These are phyloP conservation scores for Melieria picta DNA, from an alignment of 2,888 invertebrate genomes.

Conservation along the genomic window DNA sequence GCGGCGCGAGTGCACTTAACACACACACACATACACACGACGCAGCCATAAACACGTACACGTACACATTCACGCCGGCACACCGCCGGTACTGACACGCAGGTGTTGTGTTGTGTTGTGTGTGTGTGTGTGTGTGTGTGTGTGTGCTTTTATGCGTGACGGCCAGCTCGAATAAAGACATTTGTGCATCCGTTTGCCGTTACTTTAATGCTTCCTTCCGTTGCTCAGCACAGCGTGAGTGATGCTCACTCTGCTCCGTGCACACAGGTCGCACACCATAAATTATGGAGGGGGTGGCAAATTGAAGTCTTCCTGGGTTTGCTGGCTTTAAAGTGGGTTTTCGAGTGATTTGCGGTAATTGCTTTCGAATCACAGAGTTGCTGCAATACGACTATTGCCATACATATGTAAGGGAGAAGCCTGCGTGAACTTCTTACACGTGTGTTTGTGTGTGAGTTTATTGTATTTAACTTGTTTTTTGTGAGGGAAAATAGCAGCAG, in stretches of 20 bases:
- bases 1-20: no score
- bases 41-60: background rate
- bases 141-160: background rate
- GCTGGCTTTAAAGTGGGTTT: no score
- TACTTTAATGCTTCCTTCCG: slow-evolving; percentile 19
- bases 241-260: background rate
- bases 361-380: no score
- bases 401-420: no score
- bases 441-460: no score
- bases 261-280: background rate
- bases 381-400: no score
- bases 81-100: background rate
- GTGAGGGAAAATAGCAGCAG: no score
- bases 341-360: no score
- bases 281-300: no score
- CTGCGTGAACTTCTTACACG: no score
- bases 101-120: background rate
- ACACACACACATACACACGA: background rate
- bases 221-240: background rate
- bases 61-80: background rate
- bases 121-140: background rate
- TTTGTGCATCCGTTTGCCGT: slow-evolving; percentile 15
- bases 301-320: no score
- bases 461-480: no score
- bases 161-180: background rate